Percentiles rank a stretch among this genome's conserved stretches.
These are phyloP conservation scores for Pyrochroa serraticornis DNA, from an alignment of 2,888 invertebrate species.

Conservation along the genomic window DNA sequence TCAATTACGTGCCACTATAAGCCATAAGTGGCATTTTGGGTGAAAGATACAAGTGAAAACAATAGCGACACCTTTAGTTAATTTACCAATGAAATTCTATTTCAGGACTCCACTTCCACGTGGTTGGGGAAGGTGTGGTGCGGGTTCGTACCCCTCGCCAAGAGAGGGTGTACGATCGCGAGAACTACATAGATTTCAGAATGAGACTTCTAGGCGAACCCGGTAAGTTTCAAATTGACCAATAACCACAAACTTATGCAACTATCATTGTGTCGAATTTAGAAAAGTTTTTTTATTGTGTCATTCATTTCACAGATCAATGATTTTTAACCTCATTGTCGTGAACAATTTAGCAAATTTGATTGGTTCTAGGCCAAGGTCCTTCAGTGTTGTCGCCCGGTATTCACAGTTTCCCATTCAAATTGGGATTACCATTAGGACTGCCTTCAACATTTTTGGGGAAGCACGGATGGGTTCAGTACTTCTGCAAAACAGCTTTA, in stretches of 20 bases:
- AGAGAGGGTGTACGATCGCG: slow-evolving; percentile 87
- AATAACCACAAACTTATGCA: background rate
- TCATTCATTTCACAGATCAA: background rate
- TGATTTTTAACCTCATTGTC: background rate
- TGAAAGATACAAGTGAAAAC: slow-evolving; percentile 2
- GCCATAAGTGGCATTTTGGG: too few species aligned
- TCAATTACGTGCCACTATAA: too few species aligned
- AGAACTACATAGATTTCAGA: slow-evolving; percentile 93
- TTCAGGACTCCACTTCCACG: slow-evolving; percentile 89
- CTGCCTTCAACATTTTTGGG: slow-evolving; percentile 92
- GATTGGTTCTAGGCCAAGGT: slow-evolving; percentile 69
- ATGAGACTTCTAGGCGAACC: slow-evolving; percentile 91
- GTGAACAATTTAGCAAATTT: slow-evolving; percentile 10
- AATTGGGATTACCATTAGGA: slow-evolving; percentile 86
- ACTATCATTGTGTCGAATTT: too few species aligned
- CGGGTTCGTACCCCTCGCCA: slow-evolving; percentile 80
- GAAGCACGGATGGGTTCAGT: slow-evolving; percentile 94
- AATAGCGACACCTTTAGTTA: background rate
- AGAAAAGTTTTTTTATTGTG: background rate
- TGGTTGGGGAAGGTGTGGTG: slow-evolving; percentile 94
- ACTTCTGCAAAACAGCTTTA: slow-evolving; percentile 89
- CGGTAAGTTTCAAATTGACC: slow-evolving; percentile 58
- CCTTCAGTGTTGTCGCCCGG: slow-evolving; percentile 86
- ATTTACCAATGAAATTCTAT: slow-evolving; percentile 33
- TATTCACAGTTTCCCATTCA: slow-evolving; percentile 94